These are phyloP conservation scores for Lasaia peninsularis DNA, from an alignment of 1,140 invertebrate genomes.

Conservation along the genomic window DNA sequence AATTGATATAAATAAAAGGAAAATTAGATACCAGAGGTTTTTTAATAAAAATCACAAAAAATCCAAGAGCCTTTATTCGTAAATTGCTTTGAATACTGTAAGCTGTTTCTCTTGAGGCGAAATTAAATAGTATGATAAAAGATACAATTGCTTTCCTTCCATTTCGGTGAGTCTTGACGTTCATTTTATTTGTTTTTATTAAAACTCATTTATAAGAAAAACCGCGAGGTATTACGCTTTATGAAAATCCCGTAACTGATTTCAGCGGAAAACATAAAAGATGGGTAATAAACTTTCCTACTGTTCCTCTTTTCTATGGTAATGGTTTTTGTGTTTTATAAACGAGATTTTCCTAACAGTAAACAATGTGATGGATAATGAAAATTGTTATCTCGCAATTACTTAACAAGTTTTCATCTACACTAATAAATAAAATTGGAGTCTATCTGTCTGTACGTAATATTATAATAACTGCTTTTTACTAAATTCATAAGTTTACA, in stretches of 20 bases:
- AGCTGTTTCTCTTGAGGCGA: conserved; percentile 32
- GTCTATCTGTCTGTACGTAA: too few relatives aligned
- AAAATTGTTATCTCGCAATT: not conserved
- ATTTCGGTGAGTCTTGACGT: conserved; percentile 53
- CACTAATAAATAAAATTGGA: too few relatives aligned
- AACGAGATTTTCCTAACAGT: not conserved
- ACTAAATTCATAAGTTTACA: too few relatives aligned
- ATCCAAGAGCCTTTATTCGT: not conserved
- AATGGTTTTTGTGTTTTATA: conserved; percentile 2
- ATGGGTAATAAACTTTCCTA: conserved; percentile 43
- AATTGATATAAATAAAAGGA: not conserved
- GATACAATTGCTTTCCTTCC: conserved; percentile 62
- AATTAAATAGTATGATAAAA: conserved; percentile 67
- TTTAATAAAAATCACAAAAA: not conserved
- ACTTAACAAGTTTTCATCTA: too few relatives aligned
- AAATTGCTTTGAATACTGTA: not conserved
- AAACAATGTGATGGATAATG: not conserved
- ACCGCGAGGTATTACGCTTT: conserved; percentile 55
- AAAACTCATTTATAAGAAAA: conserved; percentile 60
- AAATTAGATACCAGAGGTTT: not conserved
- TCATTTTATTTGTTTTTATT: conserved; percentile 65
- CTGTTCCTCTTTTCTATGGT: conserved; percentile 35
- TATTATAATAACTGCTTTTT: too few relatives aligned
- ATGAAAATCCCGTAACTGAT: conserved; percentile 60
- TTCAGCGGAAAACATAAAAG: conserved; percentile 39